Base-by-base conservation (phyloP, 2,797 vertebrate species). In the Acanthopagrus latus region DNA sequence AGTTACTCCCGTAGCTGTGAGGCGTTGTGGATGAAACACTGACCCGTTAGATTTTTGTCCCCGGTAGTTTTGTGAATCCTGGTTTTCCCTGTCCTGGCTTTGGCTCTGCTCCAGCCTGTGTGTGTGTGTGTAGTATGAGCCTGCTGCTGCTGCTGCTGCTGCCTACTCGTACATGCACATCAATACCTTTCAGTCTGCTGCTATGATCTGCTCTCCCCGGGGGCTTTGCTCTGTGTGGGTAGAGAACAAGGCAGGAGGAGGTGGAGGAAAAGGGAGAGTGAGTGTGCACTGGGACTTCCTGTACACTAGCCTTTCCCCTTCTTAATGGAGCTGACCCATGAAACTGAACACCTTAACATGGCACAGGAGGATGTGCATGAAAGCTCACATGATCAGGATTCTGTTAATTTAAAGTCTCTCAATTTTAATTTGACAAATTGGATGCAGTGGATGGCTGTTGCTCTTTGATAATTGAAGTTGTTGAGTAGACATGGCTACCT, bases 261-360 rank as follows among this genome's bases (percentile, higher is more conserved):
- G 33, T 11, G 50, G 57, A 9, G 38, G 51, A 44, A 71, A 71
- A 60, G 74, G 41, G 67, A 23, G 50, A 62, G 82, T 25, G 81
- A 7, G 33, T 9, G 33, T 82, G 84, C 60, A 21, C 64, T 83
- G 89, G 87, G 83, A 88, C 81, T 89, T 92, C 93, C 92, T 90
- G 86, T 87, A 84, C 70, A 58, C 81, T 27, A 64, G 84, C 89
- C 85, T 86, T 84, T 82, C 80, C 33, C 79, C 71, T 85, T 76
- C 89, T 85, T 93, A 92, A 93, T 94, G 91, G 93, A 94, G 76
- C 86, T 87, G 85, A 88, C 67, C 84, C 83, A 87, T 92, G 92
- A 93, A 94, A 93, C 87, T 86, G 75, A 92, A 93, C 93, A 89
- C 87, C 89, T 65, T 59, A 64, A 86, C 84, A 52, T 80, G 86